Evolutionary conservation across 2,797 vertebrate genomes (phyloP).

Genomic region (Malurus splendens): DNA sequence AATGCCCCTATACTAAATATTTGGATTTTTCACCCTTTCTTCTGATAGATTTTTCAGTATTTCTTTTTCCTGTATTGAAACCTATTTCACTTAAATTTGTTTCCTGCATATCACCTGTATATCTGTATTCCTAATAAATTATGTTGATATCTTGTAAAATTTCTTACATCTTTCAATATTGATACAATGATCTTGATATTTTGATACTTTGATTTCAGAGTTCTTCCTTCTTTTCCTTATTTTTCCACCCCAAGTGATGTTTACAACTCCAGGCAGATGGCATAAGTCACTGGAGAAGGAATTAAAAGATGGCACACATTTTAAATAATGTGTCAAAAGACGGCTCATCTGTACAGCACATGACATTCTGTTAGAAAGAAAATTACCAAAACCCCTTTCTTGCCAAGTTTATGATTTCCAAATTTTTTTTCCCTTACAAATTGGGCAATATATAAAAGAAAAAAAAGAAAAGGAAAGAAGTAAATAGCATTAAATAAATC

Average conservation of each 20-base stretch:
- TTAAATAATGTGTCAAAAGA: neutral
- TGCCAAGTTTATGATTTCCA: neutral
- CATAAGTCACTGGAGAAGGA: neutral
- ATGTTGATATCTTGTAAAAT: neutral
- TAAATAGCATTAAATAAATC: neutral
- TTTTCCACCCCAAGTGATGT: neutral
- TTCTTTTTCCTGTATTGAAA: neutral
- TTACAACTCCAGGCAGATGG: neutral
- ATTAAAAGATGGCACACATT: neutral
- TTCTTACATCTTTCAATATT: neutral
- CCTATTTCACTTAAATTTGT: neutral
- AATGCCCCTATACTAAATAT: fast-evolving
- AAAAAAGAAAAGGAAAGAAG: neutral
- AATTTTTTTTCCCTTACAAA: neutral
- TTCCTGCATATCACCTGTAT: neutral
- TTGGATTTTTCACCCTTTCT: neutral
- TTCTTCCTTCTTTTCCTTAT: neutral
- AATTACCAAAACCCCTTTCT: neutral
- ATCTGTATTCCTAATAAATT: neutral
- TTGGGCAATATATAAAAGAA: neutral
- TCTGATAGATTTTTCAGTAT: neutral
- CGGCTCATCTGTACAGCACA: neutral
- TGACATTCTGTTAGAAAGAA: neutral
- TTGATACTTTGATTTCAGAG: neutral
- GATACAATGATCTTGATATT: neutral